Evolutionary conservation across 2,888 invertebrate genomes (phyloP).

Genomic region (Buathra laborator): DNA sequence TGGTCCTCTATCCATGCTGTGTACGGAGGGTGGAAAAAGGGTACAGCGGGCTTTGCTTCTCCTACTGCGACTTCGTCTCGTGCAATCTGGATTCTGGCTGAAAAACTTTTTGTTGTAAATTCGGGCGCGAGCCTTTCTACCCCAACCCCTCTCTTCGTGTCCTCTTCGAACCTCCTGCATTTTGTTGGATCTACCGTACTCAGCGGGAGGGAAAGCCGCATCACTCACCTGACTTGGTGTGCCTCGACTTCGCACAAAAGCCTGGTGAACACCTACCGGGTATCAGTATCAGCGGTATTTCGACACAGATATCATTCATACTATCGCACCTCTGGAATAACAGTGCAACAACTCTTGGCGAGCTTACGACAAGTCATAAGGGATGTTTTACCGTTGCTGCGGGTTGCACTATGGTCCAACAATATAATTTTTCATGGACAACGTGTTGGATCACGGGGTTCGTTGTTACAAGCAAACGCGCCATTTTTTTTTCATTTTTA

Average conservation of each 20-base stretch:
- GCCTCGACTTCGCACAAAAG: slow-evolving; percentile 10
- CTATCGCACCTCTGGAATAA: not conserved
- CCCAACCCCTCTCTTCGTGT: not conserved
- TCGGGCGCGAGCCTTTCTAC: slow-evolving; percentile 16
- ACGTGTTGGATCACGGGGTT: not conserved
- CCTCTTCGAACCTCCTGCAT: not conserved
- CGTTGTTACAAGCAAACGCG: not conserved
- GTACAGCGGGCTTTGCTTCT: slow-evolving; percentile 23
- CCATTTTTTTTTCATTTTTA: not conserved
- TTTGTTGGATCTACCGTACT: not conserved
- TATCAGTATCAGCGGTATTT: not conserved
- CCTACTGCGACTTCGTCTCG: slow-evolving; percentile 42
- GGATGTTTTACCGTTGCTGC: not conserved
- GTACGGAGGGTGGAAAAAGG: slow-evolving; percentile 9
- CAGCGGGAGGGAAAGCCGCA: not conserved
- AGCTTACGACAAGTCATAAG: not conserved
- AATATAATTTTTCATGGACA: not conserved
- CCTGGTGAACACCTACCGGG: slow-evolving; percentile 1
- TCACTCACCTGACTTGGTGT: not conserved
- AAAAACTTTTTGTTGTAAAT: slow-evolving; percentile 30
- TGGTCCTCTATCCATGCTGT: not conserved
- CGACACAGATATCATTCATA: slow-evolving; percentile 5
- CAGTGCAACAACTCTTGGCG: not conserved
- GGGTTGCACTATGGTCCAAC: not conserved
- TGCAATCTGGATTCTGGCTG: slow-evolving; percentile 49